Evolutionary conservation across 1,140 invertebrate species (phyloP).

Genomic region (Drosophila miranda): DNA sequence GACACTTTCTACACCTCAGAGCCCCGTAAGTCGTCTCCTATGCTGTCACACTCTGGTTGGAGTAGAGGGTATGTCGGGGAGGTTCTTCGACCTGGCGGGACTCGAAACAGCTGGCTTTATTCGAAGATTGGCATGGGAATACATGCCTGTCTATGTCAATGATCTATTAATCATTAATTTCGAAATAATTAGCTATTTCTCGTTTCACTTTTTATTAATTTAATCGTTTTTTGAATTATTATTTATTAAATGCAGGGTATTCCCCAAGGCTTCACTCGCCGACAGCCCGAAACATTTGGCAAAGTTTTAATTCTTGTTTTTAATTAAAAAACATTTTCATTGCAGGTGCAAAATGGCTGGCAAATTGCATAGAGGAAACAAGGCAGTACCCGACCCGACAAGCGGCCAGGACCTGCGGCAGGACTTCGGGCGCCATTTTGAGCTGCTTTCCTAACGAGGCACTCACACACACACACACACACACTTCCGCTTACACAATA

Average conservation of each 20-base stretch:
- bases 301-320: constrained; percentile 50
- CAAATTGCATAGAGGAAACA: constrained; percentile 62
- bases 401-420: not conserved
- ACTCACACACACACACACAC: constrained; percentile 1
- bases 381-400: constrained; percentile 6
- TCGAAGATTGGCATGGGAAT: too few species aligned
- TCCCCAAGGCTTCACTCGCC: not conserved
- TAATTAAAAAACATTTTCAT: constrained; percentile 58
- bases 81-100: not conserved
- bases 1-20: constrained; percentile 38
- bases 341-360: constrained; percentile 72
- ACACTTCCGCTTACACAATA: not conserved
- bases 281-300: constrained; percentile 4
- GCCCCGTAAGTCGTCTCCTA: constrained; percentile 22
- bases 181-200: too few species aligned
- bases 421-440: constrained; percentile 50
- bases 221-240: too few species aligned
- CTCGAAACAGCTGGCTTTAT: too few species aligned
- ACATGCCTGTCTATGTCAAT: too few species aligned
- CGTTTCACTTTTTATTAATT: too few species aligned
- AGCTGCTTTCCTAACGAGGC: constrained; percentile 49
- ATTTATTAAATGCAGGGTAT: not conserved
- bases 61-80: constrained; percentile 14
- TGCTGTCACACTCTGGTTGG: constrained; percentile 11
- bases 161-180: too few species aligned